Evolutionary conservation across 2,888 invertebrate species (phyloP), one percentile per base, ranked within the genome.

Genomic region (Cerceris ruficornis): DNA sequence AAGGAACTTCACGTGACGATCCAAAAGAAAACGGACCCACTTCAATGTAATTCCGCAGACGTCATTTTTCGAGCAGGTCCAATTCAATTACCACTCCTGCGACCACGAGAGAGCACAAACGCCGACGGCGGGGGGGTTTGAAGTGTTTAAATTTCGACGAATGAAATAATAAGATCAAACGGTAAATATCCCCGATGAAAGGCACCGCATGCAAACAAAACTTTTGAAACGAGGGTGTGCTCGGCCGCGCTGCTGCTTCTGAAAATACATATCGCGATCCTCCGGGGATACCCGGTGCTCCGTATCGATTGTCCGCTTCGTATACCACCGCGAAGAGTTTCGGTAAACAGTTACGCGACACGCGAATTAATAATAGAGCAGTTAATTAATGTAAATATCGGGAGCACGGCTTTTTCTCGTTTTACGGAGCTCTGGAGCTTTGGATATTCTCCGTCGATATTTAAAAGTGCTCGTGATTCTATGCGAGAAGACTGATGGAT

Each of bases 81-180:
- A 75, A 85, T 85, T 81, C 81, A 82, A 82, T 84, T 84, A 81
- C 67, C 72, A 69, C 65, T 17, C 58, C 62, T 75, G 85, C 61
- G 85, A 74, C 71, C 72, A 65, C 65, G 41, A 60, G 41, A 60
- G 28, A 39, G 17, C 58, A 17, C 70, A 73, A 78, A 59, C 75
- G 52, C 15, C 49, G 59, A 54, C 46, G 14, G 43, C n/a, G 75
- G 75, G 80, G 74, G 54, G 62, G 77, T 70, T 73, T 85, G 81
- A 84, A 90, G 89, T 91, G 90, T 91, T 92, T 91, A 90, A 91
- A 91, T 91, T 91, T 89, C 82, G 87, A 88, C 87, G 88, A 90
- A 89, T 90, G 89, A 91, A 90, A 91, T 91, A 91, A 91, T 92
- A 90, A 91, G 91, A 91, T 91, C 90, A 91, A 91, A 92, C 88